Evolutionary conservation across 2,888 invertebrate species (phyloP).

Genomic region (Melinaea marsaeus): DNA sequence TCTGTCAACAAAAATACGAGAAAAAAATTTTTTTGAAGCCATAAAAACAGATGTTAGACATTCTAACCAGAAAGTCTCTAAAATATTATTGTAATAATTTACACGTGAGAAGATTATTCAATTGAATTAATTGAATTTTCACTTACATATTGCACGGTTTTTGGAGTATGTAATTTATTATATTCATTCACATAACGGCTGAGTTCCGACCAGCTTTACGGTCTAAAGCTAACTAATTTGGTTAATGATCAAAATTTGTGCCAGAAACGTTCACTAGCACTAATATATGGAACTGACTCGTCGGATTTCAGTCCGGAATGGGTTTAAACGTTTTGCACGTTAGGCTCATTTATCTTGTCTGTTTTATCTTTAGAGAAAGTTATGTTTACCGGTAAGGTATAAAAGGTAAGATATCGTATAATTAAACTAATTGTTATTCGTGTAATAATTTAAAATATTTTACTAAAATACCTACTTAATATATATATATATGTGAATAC

Average conservation of each 20-base stretch:
- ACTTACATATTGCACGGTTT: conserved; percentile 36
- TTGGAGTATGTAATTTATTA: conserved; percentile 55
- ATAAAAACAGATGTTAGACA: too few species aligned
- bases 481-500: too few species aligned
- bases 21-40: too few species aligned
- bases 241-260: conserved; percentile 76
- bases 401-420: conserved; percentile 32
- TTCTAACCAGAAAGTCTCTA: too few species aligned
- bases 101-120: background rate
- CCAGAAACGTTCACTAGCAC: conserved; percentile 67
- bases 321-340: conserved; percentile 77
- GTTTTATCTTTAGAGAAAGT: conserved; percentile 67
- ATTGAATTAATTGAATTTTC: conserved; percentile 31
- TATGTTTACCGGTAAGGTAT: conserved; percentile 34
- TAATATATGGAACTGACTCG: conserved; percentile 78
- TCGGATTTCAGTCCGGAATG: conserved; percentile 75
- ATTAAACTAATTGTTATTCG: conserved; percentile 18
- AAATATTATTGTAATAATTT: background rate
- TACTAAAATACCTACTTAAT: background rate
- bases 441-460: background rate
- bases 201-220: conserved; percentile 51
- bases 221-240: conserved; percentile 74
- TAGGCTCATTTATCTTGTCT: conserved; percentile 75
- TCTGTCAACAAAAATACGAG: too few species aligned
- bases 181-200: conserved; percentile 56